These are phyloP conservation scores for Tragelaphus strepsiceros DNA, from an alignment of 2,113 vertebrate genomes.

Conservation along the genomic window DNA sequence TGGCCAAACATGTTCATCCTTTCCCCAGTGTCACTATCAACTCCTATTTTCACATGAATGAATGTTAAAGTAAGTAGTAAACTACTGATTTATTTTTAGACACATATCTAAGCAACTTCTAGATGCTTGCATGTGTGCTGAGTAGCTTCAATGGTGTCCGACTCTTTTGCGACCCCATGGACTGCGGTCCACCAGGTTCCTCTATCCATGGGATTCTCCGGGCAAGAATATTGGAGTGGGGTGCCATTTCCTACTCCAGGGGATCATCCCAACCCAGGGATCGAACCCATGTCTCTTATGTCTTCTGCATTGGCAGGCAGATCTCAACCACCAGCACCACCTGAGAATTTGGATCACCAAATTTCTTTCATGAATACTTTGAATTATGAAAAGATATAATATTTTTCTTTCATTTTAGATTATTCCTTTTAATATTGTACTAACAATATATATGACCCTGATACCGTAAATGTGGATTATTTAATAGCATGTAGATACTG, in stretches of 20 bases:
- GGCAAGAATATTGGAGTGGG: not conserved
- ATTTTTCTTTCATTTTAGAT: not conserved
- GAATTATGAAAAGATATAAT: slow-evolving; percentile 8
- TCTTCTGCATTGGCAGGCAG: not conserved
- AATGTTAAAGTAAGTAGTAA: not conserved
- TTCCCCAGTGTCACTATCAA: not conserved
- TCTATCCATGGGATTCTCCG: not conserved
- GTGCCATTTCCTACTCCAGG: not conserved
- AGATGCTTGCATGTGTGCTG: not conserved
- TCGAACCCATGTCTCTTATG: not conserved
- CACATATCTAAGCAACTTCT: not conserved
- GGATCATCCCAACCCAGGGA: not conserved
- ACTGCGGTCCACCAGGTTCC: not conserved
- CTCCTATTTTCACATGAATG: not conserved
- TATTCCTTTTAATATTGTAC: not conserved
- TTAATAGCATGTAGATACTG: not conserved
- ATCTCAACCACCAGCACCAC: not conserved
- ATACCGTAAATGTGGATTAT: not conserved
- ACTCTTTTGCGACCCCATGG: not conserved
- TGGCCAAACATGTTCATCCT: not conserved
- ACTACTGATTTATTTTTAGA: not conserved
- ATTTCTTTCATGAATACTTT: not conserved
- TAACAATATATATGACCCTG: not conserved
- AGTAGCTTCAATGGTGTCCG: not conserved
- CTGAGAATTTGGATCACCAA: not conserved